Evolutionary conservation across 2,888 invertebrate genomes (phyloP).

Genomic region (Leptopilina myrica): DNA sequence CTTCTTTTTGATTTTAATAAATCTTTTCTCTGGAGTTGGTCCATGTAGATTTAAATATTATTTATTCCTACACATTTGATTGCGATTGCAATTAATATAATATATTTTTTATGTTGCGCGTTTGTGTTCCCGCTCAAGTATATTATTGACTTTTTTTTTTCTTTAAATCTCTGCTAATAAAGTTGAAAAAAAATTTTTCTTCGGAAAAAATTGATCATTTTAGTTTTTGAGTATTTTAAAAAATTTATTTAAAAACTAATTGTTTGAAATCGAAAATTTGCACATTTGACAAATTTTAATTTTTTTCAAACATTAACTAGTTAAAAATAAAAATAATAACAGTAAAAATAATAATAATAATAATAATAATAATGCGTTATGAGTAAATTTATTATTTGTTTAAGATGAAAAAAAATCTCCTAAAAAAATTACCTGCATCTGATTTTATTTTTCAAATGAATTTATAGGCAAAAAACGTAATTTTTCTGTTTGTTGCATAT

Average conservation of each 20-base stretch:
- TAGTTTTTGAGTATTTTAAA: background rate
- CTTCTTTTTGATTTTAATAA: background rate
- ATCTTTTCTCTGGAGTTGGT: constrained; percentile 30
- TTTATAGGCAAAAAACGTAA: background rate
- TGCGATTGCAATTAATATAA: constrained; percentile 14
- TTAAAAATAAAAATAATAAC: too few species aligned
- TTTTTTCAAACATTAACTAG: too few species aligned
- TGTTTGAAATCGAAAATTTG: too few species aligned
- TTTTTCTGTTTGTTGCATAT: background rate
- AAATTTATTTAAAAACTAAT: background rate
- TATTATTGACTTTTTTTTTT: constrained; percentile 26
- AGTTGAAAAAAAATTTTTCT: constrained; percentile 5
- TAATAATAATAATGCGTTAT: too few species aligned
- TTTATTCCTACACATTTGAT: constrained; percentile 26
- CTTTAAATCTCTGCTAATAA: constrained; percentile 19
- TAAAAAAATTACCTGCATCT: too few species aligned
- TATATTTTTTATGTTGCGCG: constrained; percentile 7
- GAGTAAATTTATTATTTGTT: too few species aligned
- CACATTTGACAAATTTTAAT: too few species aligned
- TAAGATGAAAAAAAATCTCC: too few species aligned
- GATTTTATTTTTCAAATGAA: too few species aligned
- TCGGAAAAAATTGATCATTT: background rate
- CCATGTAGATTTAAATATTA: constrained; percentile 22
- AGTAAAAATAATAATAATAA: too few species aligned
- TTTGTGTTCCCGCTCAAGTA: constrained; percentile 23